These are phyloP conservation scores for Ctenicera cuprea DNA, from an alignment of 2,888 invertebrate genomes.

Conservation along the genomic window DNA sequence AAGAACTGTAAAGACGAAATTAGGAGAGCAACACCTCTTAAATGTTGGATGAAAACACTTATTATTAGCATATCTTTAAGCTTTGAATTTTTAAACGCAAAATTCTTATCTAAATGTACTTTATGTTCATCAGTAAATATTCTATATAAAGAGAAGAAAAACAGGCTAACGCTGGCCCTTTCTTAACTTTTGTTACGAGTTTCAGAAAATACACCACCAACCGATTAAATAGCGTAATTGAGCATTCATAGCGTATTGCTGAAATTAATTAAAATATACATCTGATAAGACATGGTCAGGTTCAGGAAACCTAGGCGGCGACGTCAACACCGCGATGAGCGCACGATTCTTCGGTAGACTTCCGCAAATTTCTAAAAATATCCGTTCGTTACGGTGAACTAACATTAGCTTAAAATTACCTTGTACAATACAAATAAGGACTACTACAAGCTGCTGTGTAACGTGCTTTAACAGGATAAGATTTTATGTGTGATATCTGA, in stretches of 20 bases:
- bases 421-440: no score
- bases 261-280: constrained; percentile 38
- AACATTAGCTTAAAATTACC: no score
- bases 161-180: background rate
- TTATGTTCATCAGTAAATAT: constrained; percentile 42
- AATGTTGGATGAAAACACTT: constrained; percentile 20
- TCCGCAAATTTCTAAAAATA: constrained; percentile 1
- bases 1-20: constrained; percentile 11
- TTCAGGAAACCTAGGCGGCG: constrained; percentile 28
- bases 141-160: constrained; percentile 16
- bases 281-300: constrained; percentile 40
- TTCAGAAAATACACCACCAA: background rate
- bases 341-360: background rate
- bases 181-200: background rate
- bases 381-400: background rate
- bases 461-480: no score
- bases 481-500: no score
- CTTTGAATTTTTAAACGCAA: constrained; percentile 34
- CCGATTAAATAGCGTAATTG: constrained; percentile 19
- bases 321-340: constrained; percentile 4
- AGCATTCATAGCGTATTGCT: constrained; percentile 31
- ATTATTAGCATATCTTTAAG: constrained; percentile 33
- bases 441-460: no score
- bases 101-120: constrained; percentile 32
- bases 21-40: constrained; percentile 29